phyloP scores from a whole-genome alignment of 2,888 invertebrate genomes.

The Drosophila seclusa region DNA sequence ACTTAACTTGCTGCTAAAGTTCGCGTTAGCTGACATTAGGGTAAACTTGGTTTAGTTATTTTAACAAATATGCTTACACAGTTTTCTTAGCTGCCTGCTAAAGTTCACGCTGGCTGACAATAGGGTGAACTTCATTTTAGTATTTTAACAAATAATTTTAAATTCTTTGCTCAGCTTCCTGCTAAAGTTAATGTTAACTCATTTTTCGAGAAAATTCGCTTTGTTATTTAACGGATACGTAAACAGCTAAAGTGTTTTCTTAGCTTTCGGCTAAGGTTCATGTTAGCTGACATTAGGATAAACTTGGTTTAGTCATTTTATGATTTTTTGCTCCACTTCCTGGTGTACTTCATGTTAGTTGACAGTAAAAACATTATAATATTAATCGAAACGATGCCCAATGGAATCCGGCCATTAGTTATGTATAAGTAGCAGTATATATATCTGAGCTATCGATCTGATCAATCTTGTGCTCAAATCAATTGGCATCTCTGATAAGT shows the following conservation, averaged over 20 bases:
- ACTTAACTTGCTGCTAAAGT: background rate
- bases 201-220: background rate
- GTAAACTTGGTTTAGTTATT: background rate
- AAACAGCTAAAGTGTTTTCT: background rate
- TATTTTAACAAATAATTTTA: background rate
- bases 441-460: conserved; percentile 1
- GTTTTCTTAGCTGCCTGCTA: background rate
- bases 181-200: background rate
- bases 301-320: background rate
- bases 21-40: background rate
- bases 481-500: conserved; percentile 15
- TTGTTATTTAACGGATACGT: background rate
- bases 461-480: conserved; percentile 9
- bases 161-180: background rate
- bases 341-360: background rate
- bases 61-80: background rate
- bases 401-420: conserved; percentile 6
- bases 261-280: background rate
- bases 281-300: background rate
- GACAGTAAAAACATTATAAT: background rate
- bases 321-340: background rate
- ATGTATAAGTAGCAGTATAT: background rate
- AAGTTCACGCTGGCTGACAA: background rate
- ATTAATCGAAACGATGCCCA: background rate
- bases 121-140: no score